Base-by-base conservation (phyloP, 64 coral and sea anemone species). In the Stylophora pistillata region DNA sequence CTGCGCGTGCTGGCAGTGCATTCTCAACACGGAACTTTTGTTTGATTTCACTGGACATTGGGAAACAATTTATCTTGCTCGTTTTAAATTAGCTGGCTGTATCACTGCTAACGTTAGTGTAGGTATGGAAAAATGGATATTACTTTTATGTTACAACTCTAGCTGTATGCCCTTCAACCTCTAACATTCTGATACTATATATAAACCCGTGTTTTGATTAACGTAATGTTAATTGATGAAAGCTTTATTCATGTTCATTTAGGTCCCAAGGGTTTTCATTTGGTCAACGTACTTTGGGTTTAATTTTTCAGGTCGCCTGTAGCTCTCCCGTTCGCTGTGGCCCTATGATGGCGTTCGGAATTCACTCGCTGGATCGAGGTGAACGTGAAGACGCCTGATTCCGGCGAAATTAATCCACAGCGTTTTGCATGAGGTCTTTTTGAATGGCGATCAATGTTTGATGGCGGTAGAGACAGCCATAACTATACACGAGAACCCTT, bases 161-260 rank as follows among this genome's bases (percentile, higher is more conserved):
- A 82, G 78, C 56, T 82, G 78, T 82, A 79, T 82, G 58, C 56
- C 78, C 62, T 84, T 53, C 31, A 84, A 47, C 80, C 62, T 69
- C 80, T 53, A 82, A 61, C 60, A 84, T 84, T 84, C 81, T 92
- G 79, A 78, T 95, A 86, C 94, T 95, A 95, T 92, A 95, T 95
- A 95, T 95, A 95, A 93, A 90, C 95, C 37, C 88, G 81, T 89
- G 89, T 93, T 97, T 97, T 93, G 95, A 93, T 93, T 86, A 97
- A 93, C 91, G 76, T 90, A 93, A 97, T 91, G 95, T 97, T 80
- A 97, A 93, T 86, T 87, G 95, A 93, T 97, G 95, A 93, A 97
- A 97, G 95, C 91, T 93, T 93, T 89, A 97, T 93, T 97, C 91
- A 88, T 93, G 81, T 93, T 88, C 68, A 70, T 71, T 90, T 56